Conservation (phyloP, 2,888 invertebrate species). For the Cheilosia pagana region DNA sequence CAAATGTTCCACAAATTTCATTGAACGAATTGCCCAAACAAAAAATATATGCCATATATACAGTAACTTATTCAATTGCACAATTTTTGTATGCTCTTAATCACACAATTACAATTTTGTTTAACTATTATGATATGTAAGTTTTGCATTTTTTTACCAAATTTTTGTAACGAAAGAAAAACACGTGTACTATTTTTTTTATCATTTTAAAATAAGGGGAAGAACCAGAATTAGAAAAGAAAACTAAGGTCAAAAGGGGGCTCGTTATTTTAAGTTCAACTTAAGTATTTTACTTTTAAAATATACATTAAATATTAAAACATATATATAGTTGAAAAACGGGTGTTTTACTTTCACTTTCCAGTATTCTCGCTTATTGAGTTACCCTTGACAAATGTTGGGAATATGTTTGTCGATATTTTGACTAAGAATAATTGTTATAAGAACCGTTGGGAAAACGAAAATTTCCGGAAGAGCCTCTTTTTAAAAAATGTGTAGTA, state of each 20-base stretch:
- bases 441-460: too few relatives aligned
- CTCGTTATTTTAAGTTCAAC: conserved; percentile 18
- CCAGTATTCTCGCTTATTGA: too few relatives aligned
- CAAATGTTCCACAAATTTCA: not conserved
- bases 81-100: conserved; percentile 52
- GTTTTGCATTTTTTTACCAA: conserved; percentile 54
- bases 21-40: conserved; percentile 15
- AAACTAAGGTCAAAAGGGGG: conserved; percentile 13
- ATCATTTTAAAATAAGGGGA: conserved; percentile 16
- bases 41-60: conserved; percentile 43
- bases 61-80: conserved; percentile 61
- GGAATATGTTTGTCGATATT: too few relatives aligned
- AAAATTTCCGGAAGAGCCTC: too few relatives aligned
- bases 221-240: conserved; percentile 8
- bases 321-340: conserved; percentile 53
- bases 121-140: conserved; percentile 5
- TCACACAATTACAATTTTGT: conserved; percentile 32
- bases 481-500: too few relatives aligned
- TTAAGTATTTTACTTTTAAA: conserved; percentile 63
- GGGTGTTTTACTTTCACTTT: conserved; percentile 30
- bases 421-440: too few relatives aligned
- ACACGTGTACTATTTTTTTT: not conserved
- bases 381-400: too few relatives aligned
- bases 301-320: conserved; percentile 58
- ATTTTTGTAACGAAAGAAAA: conserved; percentile 24